phyloP scores from a whole-genome alignment of 2,888 invertebrate species.

The Apodemia zela region DNA sequence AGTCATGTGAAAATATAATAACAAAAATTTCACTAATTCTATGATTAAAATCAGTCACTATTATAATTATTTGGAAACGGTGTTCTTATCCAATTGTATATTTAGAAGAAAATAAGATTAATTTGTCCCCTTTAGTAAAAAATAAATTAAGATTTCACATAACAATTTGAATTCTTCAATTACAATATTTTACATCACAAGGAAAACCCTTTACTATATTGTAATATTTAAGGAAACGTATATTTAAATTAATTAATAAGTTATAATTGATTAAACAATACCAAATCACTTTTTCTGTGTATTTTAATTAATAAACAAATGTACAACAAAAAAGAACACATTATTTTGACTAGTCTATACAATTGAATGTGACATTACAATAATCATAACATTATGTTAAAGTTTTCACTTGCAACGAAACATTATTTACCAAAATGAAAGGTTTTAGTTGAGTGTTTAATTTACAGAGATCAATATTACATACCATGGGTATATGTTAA shows the following conservation, averaged over 20 bases:
- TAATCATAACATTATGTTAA: not conserved
- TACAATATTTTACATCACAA: not conserved
- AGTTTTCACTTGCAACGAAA: not conserved
- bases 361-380: not conserved
- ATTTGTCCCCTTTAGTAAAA: not conserved
- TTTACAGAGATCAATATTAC: slow-evolving; percentile 21
- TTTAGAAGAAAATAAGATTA: not conserved
- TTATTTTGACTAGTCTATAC: slow-evolving; percentile 17
- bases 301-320: not conserved
- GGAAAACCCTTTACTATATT: too few relatives aligned
- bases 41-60: slow-evolving; percentile 13
- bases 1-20: not conserved
- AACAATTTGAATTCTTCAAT: too few relatives aligned
- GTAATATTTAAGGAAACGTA: not conserved
- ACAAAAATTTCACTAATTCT: not conserved
- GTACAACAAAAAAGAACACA: slow-evolving; percentile 12
- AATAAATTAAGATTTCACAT: not conserved
- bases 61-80: slow-evolving; percentile 9
- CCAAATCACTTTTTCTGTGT: not conserved
- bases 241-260: not conserved
- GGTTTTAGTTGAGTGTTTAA: not conserved
- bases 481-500: slow-evolving; percentile 7
- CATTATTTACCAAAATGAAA: not conserved
- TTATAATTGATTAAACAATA: not conserved
- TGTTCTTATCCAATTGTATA: not conserved